These are phyloP conservation scores for Danio choprae DNA, from an alignment of 2,797 vertebrate species.

Conservation along the genomic window DNA sequence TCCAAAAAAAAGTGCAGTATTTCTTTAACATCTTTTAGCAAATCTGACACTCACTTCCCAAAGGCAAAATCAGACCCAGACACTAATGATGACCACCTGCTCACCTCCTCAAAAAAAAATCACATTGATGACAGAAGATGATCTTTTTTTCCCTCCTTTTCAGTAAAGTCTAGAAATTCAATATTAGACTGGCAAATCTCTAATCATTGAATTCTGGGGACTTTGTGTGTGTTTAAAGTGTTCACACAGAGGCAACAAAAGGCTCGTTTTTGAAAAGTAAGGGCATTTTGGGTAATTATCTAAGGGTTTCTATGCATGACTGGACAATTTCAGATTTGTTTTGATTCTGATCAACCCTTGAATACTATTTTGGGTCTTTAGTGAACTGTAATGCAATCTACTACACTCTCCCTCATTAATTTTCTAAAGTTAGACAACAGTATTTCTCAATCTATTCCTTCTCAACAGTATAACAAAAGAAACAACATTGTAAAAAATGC, in stretches of 20 bases:
- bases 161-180: neutral
- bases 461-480: too few species aligned
- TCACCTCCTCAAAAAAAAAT: neutral
- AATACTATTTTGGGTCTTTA: too few species aligned
- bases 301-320: neutral
- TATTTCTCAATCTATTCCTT: too few species aligned
- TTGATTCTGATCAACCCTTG: neutral
- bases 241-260: neutral
- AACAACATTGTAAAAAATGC: too few species aligned
- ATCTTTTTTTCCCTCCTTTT: neutral
- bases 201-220: neutral
- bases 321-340: neutral
- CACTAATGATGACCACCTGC: constrained; percentile 34
- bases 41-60: neutral
- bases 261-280: neutral
- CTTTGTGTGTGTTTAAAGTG: neutral
- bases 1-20: too few species aligned
- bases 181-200: neutral
- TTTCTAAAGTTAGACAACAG: too few species aligned
- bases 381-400: too few species aligned
- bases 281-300: neutral
- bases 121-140: constrained; percentile 5
- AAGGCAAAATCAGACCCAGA: constrained; percentile 3
- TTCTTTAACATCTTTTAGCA: too few species aligned
- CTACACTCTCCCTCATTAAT: too few species aligned